A percentile compares a stretch with the other conserved stretches of the same genome.
Evolutionary conservation across 2,888 invertebrate species (phyloP).

Genomic region (Morinoia aosen): DNA sequence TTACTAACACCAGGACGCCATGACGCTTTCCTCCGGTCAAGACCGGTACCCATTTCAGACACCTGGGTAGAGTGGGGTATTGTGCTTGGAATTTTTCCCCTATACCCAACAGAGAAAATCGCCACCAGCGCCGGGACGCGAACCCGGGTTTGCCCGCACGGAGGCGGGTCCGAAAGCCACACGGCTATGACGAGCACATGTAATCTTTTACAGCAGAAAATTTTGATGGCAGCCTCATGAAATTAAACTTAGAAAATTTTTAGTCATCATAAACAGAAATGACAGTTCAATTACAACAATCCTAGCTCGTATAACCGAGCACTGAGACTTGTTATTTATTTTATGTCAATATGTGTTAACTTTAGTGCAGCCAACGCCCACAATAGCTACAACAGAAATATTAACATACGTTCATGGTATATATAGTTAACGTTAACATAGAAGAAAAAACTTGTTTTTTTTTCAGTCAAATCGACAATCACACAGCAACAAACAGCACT

Average conservation of each 20-base stretch:
- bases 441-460: not conserved
- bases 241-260: not conserved
- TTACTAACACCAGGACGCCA: too few relatives aligned
- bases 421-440: not conserved
- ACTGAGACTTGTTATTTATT: not conserved
- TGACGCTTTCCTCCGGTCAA: too few relatives aligned
- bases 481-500: not conserved
- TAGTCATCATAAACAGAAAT: not conserved
- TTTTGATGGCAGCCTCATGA: not conserved
- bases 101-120: too few relatives aligned
- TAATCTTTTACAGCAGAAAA: not conserved
- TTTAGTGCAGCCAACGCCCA: not conserved
- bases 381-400: not conserved
- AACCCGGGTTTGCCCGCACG: too few relatives aligned
- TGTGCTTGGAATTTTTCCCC: too few relatives aligned
- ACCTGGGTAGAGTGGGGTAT: too few relatives aligned
- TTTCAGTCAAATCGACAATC: not conserved
- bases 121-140: too few relatives aligned
- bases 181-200: too few relatives aligned
- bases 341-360: not conserved
- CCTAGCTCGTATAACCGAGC: not conserved
- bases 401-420: not conserved
- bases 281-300: not conserved
- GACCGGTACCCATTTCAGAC: too few relatives aligned
- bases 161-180: too few relatives aligned